Evolutionary conservation across 1,140 invertebrate genomes (phyloP).

Genomic region (Sitobion miscanthi): DNA sequence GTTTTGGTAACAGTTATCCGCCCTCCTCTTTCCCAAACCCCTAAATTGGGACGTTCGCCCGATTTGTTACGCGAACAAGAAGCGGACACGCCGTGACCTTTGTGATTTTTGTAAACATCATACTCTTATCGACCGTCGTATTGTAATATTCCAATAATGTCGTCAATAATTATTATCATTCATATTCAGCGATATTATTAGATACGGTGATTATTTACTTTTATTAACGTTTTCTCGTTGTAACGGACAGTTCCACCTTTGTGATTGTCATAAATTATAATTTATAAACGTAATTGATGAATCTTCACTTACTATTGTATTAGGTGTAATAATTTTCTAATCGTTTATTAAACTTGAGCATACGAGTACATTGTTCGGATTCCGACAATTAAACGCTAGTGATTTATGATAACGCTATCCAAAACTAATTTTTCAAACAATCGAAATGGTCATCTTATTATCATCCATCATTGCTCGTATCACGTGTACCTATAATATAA

Average conservation of each 20-base stretch:
- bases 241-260: neutral
- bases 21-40: neutral
- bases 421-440: neutral
- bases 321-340: neutral
- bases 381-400: neutral
- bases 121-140: neutral
- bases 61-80: neutral
- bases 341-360: neutral
- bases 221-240: neutral
- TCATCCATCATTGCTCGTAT: no score
- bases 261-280: neutral
- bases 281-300: neutral
- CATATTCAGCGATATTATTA: neutral
- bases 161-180: neutral
- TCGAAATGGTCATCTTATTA: no score
- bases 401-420: neutral
- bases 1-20: neutral
- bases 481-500: no score
- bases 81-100: neutral
- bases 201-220: neutral
- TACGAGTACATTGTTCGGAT: neutral
- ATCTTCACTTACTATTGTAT: neutral
- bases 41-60: neutral
- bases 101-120: neutral
- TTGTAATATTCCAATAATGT: neutral